phyloP scores from a whole-genome alignment of 2,113 vertebrate genomes.

The Grus americana region DNA sequence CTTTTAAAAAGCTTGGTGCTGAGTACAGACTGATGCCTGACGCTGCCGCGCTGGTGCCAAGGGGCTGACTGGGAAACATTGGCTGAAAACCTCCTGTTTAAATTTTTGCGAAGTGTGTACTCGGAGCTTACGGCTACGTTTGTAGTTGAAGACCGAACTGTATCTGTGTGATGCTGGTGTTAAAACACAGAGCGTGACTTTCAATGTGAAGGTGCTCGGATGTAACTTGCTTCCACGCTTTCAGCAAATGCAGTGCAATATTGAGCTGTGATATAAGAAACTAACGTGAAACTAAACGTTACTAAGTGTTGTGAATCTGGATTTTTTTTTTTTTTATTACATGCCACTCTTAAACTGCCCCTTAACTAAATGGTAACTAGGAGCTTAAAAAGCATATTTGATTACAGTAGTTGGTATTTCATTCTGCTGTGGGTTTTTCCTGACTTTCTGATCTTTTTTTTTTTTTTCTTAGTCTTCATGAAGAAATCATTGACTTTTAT shows the following conservation, averaged over 20 bases:
- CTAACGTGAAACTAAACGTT: not conserved
- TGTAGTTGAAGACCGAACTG: not conserved
- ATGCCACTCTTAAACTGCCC: not conserved
- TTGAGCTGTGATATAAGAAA: not conserved
- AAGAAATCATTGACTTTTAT: constrained; percentile 97
- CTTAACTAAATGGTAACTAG: not conserved
- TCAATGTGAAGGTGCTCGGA: not conserved
- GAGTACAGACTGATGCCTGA: not conserved
- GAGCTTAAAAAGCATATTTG: not conserved
- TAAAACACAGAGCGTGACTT: not conserved
- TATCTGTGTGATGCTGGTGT: not conserved
- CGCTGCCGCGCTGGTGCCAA: not conserved
- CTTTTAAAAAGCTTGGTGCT: not conserved
- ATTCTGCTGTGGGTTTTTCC: not conserved
- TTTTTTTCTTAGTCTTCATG: constrained; percentile 83
- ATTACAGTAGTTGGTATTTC: not conserved
- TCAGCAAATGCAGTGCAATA: not conserved
- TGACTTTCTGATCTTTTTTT: not conserved
- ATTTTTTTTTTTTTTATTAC: not conserved
- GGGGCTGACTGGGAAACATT: not conserved
- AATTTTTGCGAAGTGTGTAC: not conserved
- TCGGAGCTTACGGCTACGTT: not conserved
- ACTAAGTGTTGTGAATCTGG: not conserved
- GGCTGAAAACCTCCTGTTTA: constrained; percentile 2
- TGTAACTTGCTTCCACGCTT: not conserved